Conservation (phyloP, 2,113 vertebrate species). For the Columba janthina region DNA sequence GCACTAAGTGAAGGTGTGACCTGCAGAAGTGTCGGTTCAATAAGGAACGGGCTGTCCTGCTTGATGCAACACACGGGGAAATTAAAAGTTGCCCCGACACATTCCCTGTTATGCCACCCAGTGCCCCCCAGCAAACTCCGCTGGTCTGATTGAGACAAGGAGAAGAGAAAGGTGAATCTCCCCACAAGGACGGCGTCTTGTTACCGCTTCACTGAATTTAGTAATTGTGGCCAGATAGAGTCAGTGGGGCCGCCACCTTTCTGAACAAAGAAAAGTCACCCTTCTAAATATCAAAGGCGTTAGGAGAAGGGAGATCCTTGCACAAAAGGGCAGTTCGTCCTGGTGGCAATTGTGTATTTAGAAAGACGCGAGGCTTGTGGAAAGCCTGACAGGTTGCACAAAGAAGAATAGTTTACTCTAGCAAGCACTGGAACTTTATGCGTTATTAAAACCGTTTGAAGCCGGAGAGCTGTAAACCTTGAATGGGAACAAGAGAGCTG, state of each 20-base stretch:
- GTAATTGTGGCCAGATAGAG: neutral
- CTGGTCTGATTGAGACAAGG: neutral
- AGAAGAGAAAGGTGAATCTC: neutral
- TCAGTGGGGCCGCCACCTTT: neutral
- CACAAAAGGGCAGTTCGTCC: neutral
- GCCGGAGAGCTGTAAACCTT: neutral
- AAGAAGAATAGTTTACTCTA: neutral
- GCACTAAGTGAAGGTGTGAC: neutral
- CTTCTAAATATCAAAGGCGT: neutral
- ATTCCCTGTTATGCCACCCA: neutral
- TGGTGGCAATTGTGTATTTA: neutral
- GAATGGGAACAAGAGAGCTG: neutral
- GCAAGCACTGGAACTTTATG: neutral
- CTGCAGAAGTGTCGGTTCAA: neutral
- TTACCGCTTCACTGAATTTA: neutral
- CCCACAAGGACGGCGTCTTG: neutral
- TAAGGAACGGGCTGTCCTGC: neutral
- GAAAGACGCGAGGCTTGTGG: neutral
- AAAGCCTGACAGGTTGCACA: neutral
- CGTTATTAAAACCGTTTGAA: constrained; percentile 5
- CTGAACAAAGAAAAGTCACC: neutral
- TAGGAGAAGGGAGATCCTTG: neutral
- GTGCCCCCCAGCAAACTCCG: neutral
- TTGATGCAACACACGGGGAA: neutral
- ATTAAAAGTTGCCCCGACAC: neutral